phyloP scores from a whole-genome alignment of 2,113 vertebrate species.

The Macroglossus sobrinus region DNA sequence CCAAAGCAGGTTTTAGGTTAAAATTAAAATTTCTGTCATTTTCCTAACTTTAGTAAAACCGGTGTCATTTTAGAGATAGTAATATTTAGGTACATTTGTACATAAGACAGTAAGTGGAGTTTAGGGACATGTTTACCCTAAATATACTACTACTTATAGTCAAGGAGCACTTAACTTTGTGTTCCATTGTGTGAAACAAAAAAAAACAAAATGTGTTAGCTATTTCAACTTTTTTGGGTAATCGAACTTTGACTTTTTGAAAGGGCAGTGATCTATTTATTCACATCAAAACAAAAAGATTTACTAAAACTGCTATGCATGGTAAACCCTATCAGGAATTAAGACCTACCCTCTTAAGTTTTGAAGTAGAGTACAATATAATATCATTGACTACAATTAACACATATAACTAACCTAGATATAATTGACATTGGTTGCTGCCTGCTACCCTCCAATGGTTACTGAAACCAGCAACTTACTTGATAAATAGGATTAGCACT shows the following conservation, averaged over 20 bases:
- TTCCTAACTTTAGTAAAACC: neutral
- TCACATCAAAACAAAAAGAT: constrained; percentile 36
- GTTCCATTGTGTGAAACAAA: constrained; percentile 20
- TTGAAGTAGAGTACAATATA: constrained; percentile 38
- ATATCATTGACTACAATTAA: constrained; percentile 39
- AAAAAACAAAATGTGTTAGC: neutral
- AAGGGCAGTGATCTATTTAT: constrained; percentile 36
- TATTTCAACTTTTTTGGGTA: constrained; percentile 25
- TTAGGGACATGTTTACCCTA: neutral
- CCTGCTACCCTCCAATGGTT: neutral
- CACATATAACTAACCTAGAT: constrained; percentile 25
- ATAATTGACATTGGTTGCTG: constrained; percentile 25
- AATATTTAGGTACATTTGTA: neutral
- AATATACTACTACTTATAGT: neutral
- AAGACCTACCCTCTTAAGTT: constrained; percentile 30
- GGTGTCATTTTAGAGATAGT: neutral
- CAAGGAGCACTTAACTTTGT: neutral
- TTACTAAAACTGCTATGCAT: constrained; percentile 8
- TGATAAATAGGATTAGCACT: neutral
- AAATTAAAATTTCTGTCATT: neutral
- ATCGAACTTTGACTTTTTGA: constrained; percentile 30
- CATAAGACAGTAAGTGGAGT: neutral
- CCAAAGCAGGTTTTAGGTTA: constrained; percentile 2
- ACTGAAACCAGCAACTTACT: constrained; percentile 46
- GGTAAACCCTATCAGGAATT: constrained; percentile 33